Conservation (phyloP, 2,888 invertebrate species). For the Epinotia bilunana region DNA sequence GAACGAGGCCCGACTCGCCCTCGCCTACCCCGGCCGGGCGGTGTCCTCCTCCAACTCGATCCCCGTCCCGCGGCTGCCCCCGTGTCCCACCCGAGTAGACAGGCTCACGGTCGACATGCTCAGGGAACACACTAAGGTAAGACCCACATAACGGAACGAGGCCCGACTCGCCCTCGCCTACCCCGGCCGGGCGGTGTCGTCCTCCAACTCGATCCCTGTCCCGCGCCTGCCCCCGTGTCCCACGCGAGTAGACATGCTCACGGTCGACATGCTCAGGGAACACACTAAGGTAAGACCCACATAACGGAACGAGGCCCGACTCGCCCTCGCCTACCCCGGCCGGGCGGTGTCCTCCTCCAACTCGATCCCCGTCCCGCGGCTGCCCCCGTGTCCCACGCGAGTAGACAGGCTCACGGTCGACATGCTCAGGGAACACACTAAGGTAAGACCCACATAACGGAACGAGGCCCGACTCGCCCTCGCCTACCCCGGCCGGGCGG, state of each 20-base stretch:
- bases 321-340: too few relatives aligned
- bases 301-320: too few relatives aligned
- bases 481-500: constrained; percentile 77
- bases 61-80: constrained; percentile 84
- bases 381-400: constrained; percentile 87
- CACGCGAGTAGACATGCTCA: constrained; percentile 87
- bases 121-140: too few relatives aligned
- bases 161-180: constrained; percentile 86
- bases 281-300: too few relatives aligned
- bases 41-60: neutral
- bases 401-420: constrained; percentile 87
- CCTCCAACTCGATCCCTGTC: constrained; percentile 5
- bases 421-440: too few relatives aligned
- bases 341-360: too few relatives aligned
- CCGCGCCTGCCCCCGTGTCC: constrained; percentile 88
- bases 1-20: constrained; percentile 88
- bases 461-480: constrained; percentile 80
- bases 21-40: constrained; percentile 82
- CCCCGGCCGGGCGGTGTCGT: constrained; percentile 36
- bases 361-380: constrained; percentile 82
- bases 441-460: constrained; percentile 83
- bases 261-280: constrained; percentile 77
- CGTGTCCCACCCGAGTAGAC: constrained; percentile 88
- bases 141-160: too few relatives aligned
- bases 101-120: constrained; percentile 86